phyloP scores from a whole-genome alignment of 2,888 invertebrate genomes.

The Brachyptera risi region DNA sequence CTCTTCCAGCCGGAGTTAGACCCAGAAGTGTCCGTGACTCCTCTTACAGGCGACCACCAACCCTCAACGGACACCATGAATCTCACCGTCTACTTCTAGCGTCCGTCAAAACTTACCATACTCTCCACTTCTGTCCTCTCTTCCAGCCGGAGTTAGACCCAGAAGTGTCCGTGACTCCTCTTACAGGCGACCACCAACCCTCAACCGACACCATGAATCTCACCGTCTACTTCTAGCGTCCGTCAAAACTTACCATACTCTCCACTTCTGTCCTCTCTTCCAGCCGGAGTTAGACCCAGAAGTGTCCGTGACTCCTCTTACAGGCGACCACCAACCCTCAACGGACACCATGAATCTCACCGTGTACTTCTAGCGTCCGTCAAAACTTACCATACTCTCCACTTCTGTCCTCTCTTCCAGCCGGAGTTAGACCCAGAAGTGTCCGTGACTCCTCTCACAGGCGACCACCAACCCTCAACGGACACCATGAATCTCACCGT shows the following conservation, averaged over 20 bases:
- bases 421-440: constrained; percentile 45
- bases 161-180: constrained; percentile 45
- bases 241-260: no score
- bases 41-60: constrained; percentile 38
- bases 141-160: constrained; percentile 43
- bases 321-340: constrained; percentile 33
- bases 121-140: no score
- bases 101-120: no score
- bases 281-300: constrained; percentile 45
- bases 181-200: constrained; percentile 36
- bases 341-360: constrained; percentile 62
- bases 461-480: constrained; percentile 30
- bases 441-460: constrained; percentile 43
- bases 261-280: no score
- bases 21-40: constrained; percentile 46
- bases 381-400: no score
- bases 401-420: no score
- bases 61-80: constrained; percentile 54
- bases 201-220: constrained; percentile 58
- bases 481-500: constrained; percentile 67
- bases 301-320: constrained; percentile 44
- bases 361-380: constrained; percentile 69
- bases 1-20: constrained; percentile 42
- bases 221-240: constrained; percentile 71
- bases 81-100: constrained; percentile 70